Evolutionary conservation across 2,797 vertebrate species (phyloP).

Genomic region (Hypotaenidia philippensis): DNA sequence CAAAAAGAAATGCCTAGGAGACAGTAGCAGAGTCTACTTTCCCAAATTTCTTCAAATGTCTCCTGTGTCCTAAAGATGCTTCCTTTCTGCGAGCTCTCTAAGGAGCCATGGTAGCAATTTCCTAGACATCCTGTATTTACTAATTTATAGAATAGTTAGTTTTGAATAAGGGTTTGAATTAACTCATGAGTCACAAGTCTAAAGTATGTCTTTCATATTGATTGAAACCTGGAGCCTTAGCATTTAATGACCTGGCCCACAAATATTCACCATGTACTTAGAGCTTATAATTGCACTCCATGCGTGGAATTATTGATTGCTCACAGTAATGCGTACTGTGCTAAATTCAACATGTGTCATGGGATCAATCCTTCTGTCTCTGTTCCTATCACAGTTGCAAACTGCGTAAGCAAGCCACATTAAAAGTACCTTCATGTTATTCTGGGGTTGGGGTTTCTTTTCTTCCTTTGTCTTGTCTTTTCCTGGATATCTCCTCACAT

Average conservation of each 20-base stretch:
- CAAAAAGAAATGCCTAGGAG: constrained; percentile 49
- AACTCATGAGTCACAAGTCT: neutral
- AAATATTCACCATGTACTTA: neutral
- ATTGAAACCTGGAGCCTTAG: neutral
- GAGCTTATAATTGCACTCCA: too few relatives aligned
- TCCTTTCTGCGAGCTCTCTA: neutral
- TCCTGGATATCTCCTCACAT: neutral
- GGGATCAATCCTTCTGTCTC: neutral
- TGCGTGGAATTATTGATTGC: neutral
- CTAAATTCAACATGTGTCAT: neutral
- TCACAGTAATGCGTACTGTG: neutral
- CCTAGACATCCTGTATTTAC: neutral
- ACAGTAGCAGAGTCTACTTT: constrained; percentile 32
- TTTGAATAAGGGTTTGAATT: neutral
- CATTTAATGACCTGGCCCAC: neutral
- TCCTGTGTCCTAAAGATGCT: neutral
- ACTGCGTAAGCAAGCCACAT: neutral
- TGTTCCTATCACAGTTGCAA: neutral
- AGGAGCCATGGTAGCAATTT: neutral
- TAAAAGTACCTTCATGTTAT: neutral
- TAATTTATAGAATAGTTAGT: neutral
- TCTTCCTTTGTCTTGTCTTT: neutral
- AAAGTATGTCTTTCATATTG: neutral
- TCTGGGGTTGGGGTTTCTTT: neutral
- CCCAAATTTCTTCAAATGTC: constrained; percentile 1